These are phyloP conservation scores for Enteromius anoplus DNA, from an alignment of 2,797 vertebrate genomes.

Conservation along the genomic window DNA sequence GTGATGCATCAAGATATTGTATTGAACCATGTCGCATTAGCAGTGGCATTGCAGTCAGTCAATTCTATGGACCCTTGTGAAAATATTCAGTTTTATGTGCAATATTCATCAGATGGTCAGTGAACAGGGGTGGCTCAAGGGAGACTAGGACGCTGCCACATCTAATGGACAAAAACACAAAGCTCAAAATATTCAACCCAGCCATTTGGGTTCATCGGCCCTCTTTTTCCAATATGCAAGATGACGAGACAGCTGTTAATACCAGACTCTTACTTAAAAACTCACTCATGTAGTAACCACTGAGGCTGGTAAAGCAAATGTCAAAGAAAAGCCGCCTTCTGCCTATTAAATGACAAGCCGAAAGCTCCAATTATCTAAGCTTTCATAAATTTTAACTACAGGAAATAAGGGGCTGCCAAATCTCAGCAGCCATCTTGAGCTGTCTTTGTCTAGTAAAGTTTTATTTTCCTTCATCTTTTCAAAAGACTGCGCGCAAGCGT, in stretches of 20 bases:
- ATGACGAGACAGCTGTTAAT: background rate
- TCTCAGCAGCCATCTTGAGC: conserved; percentile 3
- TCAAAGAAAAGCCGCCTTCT: conserved; percentile 10
- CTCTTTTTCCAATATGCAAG: background rate
- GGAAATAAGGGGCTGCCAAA: conserved; percentile 19
- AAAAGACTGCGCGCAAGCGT: background rate
- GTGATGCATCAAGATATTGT: too few relatives aligned
- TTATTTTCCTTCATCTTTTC: conserved; percentile 28
- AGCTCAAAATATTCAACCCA: background rate
- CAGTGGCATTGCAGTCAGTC: too few relatives aligned
- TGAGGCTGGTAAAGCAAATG: conserved; percentile 10
- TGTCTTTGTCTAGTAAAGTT: conserved; percentile 22
- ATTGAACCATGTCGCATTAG: too few relatives aligned
- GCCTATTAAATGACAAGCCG: conserved; percentile 18
- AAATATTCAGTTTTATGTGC: background rate
- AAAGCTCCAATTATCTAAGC: conserved; percentile 16
- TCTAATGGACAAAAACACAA: conserved; percentile 16
- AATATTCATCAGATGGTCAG: conserved; percentile 6
- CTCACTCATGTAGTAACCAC: background rate
- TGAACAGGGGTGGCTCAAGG: background rate
- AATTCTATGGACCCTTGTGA: background rate
- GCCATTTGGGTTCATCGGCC: background rate
- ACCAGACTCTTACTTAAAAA: conserved; percentile 10
- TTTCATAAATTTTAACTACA: conserved; percentile 3
- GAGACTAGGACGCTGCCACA: background rate